These are phyloP conservation scores for Rostratula benghalensis DNA, from an alignment of 2,113 vertebrate species.

Conservation along the genomic window DNA sequence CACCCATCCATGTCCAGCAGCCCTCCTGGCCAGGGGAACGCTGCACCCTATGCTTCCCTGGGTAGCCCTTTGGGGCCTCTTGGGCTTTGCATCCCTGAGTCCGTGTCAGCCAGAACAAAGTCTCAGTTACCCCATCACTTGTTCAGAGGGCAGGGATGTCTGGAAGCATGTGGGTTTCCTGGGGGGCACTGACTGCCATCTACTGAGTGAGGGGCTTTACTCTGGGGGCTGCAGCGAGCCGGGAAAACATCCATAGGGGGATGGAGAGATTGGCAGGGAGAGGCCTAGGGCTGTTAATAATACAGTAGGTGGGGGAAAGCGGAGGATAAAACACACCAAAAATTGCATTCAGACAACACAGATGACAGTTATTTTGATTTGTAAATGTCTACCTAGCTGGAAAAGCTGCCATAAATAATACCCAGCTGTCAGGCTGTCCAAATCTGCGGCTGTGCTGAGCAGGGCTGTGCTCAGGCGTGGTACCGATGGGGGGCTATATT, in stretches of 20 bases:
- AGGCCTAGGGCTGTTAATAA: constrained; percentile 40
- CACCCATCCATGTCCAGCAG: neutral
- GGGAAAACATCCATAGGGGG: neutral
- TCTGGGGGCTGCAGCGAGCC: neutral
- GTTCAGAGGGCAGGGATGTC: neutral
- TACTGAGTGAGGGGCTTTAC: neutral
- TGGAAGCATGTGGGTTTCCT: neutral
- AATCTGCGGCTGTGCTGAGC: neutral
- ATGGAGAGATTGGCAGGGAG: neutral
- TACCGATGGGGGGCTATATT: constrained; percentile 32
- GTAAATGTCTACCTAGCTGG: constrained; percentile 69
- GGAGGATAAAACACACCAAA: constrained; percentile 29
- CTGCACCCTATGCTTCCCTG: neutral
- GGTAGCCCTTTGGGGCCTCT: neutral
- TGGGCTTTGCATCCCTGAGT: neutral
- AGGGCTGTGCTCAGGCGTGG: constrained; percentile 18
- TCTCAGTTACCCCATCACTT: neutral
- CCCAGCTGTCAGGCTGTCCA: constrained; percentile 53
- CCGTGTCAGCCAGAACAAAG: neutral
- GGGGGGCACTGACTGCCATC: constrained; percentile 35
- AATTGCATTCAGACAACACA: constrained; percentile 51
- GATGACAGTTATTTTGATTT: constrained; percentile 76
- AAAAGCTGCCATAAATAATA: constrained; percentile 67
- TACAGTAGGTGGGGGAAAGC: neutral
- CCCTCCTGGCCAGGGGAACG: neutral